A percentile compares a stretch with the other conserved stretches of the same genome.
Evolutionary conservation across 2,888 invertebrate genomes (phyloP).

Genomic region (Mesochorus sp.): DNA sequence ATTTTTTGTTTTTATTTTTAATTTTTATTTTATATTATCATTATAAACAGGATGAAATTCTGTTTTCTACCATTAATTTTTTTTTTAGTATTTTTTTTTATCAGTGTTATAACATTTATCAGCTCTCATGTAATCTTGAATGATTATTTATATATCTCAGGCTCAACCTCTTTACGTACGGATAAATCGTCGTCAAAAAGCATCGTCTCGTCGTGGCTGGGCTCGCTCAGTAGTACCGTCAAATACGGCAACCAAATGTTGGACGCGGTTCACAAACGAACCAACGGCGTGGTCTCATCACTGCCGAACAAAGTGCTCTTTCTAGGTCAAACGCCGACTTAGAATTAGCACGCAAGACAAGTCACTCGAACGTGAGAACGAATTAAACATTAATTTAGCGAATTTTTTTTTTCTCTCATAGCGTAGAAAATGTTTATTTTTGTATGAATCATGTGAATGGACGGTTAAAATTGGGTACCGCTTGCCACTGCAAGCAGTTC

Average conservation of each 20-base stretch:
- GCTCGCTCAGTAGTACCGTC: conserved; percentile 84
- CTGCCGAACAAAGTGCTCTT: conserved; percentile 76
- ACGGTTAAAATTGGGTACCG: too few species aligned
- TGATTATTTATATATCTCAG: conserved; percentile 65
- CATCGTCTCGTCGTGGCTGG: conserved; percentile 84
- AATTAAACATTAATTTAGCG: background rate
- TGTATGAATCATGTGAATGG: too few species aligned
- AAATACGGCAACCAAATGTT: conserved; percentile 85
- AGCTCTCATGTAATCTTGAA: too few species aligned
- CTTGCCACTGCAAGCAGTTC: too few species aligned
- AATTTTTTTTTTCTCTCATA: background rate
- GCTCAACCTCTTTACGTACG: conserved; percentile 60
- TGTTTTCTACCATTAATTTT: too few species aligned
- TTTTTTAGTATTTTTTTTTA: too few species aligned
- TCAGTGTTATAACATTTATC: too few species aligned
- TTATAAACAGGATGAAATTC: too few species aligned
- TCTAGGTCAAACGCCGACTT: conserved; percentile 72
- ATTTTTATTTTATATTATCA: too few species aligned
- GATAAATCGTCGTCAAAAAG: conserved; percentile 81
- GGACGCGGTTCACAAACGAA: conserved; percentile 84
- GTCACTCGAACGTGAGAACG: background rate
- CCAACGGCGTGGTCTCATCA: conserved; percentile 81
- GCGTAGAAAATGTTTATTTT: too few species aligned
- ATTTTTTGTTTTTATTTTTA: conserved; percentile 29
- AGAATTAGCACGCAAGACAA: conserved; percentile 13